These are phyloP conservation scores for Tetramorium simillimum DNA, from an alignment of 1,140 invertebrate species.

Conservation along the genomic window DNA sequence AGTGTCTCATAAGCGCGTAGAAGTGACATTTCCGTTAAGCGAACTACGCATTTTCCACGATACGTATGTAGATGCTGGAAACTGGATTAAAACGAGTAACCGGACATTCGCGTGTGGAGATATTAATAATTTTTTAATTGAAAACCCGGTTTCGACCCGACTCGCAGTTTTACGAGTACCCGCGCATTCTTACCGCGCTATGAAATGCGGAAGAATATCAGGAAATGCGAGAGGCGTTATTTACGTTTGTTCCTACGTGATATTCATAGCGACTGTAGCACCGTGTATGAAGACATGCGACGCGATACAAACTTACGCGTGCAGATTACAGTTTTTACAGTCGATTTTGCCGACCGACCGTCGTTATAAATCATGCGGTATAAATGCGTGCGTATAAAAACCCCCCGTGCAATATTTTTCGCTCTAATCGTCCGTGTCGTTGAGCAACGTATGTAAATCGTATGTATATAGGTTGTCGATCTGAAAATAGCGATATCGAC, in stretches of 20 bases:
- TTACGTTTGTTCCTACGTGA: not conserved
- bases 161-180: constrained; percentile 1
- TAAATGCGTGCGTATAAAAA: not conserved
- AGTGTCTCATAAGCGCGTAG: not conserved
- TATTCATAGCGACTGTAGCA: constrained; percentile 1
- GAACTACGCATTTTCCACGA: not conserved
- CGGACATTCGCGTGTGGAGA: not conserved
- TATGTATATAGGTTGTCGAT: not conserved
- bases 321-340: constrained; percentile 3
- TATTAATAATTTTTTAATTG: constrained; percentile 25
- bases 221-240: constrained; percentile 16
- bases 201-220: constrained; percentile 7
- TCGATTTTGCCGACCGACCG: not conserved
- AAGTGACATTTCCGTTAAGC: not conserved
- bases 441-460: not conserved
- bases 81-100: not conserved
- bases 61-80: not conserved
- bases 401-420: constrained; percentile 6
- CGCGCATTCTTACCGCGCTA: not conserved
- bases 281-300: not conserved
- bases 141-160: constrained; percentile 9
- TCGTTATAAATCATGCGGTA: constrained; percentile 2
- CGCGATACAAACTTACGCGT: not conserved
- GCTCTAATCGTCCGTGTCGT: not conserved
- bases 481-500: constrained; percentile 16